Percentiles rank a stretch among this genome's conserved stretches.
phyloP scores from a whole-genome alignment of 1,140 invertebrate species.

The Halictus rubicundus region DNA sequence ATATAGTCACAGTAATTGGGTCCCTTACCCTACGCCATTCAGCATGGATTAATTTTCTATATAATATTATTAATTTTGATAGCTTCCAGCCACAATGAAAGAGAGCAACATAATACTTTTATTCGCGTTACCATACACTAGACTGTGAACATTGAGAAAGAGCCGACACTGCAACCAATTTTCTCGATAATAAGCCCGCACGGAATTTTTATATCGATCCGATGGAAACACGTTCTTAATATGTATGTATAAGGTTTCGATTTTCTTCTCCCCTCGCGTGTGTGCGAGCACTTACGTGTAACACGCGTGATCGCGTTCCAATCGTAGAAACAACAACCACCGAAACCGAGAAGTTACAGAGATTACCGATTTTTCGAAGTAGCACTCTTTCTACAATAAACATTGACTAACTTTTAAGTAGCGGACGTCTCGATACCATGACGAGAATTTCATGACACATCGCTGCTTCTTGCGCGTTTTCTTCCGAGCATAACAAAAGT shows the following conservation, averaged over 20 bases:
- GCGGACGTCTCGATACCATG: background rate
- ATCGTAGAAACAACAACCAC: too few species aligned
- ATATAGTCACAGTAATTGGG: too few species aligned
- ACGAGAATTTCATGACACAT: background rate
- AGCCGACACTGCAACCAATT: background rate
- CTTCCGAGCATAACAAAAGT: too few species aligned
- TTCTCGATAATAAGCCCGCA: background rate
- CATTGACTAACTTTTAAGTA: background rate
- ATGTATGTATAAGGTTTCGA: background rate
- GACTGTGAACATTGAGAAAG: background rate
- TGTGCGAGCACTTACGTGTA: too few species aligned
- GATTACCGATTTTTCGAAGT: background rate
- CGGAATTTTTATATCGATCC: conserved; percentile 21
- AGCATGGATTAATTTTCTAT: too few species aligned
- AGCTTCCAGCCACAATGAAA: too few species aligned
- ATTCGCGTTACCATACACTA: background rate
- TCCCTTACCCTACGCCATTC: too few species aligned
- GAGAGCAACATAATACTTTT: conserved; percentile 15
- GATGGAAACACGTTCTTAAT: background rate
- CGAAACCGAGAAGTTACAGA: background rate
- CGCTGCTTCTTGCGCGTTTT: too few species aligned
- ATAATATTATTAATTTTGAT: too few species aligned
- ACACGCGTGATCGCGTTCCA: too few species aligned
- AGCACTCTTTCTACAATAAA: background rate
- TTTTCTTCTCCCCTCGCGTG: background rate